phyloP scores from a whole-genome alignment of 2,797 vertebrate species.

The Manis javanica region DNA sequence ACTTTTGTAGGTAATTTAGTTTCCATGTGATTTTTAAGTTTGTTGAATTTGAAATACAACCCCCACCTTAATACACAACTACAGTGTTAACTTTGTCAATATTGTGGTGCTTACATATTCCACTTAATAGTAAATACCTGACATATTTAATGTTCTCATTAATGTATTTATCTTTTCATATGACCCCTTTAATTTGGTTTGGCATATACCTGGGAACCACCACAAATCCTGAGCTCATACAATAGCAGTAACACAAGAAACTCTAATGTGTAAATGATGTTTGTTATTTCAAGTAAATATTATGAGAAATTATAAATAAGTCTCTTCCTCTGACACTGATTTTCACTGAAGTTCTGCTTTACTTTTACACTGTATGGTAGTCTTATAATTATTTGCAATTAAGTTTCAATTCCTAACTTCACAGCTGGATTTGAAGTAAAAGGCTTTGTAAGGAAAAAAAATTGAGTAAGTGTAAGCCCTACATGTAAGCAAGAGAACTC shows the following conservation, averaged over 20 bases:
- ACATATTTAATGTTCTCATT: neutral
- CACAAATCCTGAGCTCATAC: neutral
- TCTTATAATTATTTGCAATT: neutral
- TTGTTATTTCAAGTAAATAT: neutral
- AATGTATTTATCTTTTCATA: neutral
- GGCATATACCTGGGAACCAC: neutral
- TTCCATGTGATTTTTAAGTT: neutral
- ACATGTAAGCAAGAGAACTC: neutral
- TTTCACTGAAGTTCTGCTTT: neutral
- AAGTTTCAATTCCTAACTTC: neutral
- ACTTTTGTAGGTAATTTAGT: neutral
- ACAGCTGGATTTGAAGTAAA: neutral
- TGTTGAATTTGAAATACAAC: neutral
- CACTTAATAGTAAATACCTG: neutral
- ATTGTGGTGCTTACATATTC: neutral
- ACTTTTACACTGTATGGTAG: neutral
- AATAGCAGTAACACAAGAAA: neutral
- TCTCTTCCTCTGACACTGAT: neutral
- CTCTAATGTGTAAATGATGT: neutral
- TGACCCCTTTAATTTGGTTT: neutral
- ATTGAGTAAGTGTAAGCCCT: neutral
- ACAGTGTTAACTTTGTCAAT: neutral
- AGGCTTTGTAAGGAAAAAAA: neutral
- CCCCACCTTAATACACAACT: neutral
- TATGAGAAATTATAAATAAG: neutral